Conservation (phyloP, 1,140 invertebrate genomes). For the Macrosteles quadrilineatus region DNA sequence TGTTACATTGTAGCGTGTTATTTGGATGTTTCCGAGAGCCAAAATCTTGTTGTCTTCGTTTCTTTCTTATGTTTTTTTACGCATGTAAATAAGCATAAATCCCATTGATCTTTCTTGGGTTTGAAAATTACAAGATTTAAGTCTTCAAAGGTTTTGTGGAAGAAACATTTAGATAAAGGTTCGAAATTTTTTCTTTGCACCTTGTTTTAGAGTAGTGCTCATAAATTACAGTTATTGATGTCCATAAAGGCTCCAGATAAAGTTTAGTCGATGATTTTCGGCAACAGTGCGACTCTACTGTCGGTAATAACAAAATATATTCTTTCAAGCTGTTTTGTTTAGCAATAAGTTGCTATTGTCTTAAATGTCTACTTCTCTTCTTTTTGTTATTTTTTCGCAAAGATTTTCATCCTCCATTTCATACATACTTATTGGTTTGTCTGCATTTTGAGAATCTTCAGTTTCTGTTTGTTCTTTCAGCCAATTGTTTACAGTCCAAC, state of each 20-base stretch:
- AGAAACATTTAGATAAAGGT: no score
- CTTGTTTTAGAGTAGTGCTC: background rate
- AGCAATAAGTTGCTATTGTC: background rate
- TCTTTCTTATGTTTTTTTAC: no score
- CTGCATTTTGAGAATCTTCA: background rate
- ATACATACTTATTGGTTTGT: background rate
- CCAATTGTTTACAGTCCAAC: background rate
- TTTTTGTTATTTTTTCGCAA: background rate
- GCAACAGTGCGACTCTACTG: background rate
- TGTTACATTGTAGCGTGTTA: no score
- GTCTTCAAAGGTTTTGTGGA: no score
- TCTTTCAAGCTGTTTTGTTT: background rate
- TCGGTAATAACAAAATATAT: background rate
- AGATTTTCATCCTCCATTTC: background rate
- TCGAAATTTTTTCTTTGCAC: background rate
- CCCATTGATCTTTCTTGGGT: no score
- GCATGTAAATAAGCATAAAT: no score
- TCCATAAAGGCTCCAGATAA: background rate
- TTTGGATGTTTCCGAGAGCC: no score
- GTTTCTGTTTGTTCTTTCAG: background rate
- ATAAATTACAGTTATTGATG: background rate
- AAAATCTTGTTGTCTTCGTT: no score
- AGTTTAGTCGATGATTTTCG: background rate
- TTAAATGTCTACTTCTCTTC: background rate
- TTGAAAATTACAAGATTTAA: no score